Percentiles rank a stretch among this genome's conserved stretches.
Conservation (phyloP, 2,797 vertebrate genomes). For the Eulemur rubriventer region DNA sequence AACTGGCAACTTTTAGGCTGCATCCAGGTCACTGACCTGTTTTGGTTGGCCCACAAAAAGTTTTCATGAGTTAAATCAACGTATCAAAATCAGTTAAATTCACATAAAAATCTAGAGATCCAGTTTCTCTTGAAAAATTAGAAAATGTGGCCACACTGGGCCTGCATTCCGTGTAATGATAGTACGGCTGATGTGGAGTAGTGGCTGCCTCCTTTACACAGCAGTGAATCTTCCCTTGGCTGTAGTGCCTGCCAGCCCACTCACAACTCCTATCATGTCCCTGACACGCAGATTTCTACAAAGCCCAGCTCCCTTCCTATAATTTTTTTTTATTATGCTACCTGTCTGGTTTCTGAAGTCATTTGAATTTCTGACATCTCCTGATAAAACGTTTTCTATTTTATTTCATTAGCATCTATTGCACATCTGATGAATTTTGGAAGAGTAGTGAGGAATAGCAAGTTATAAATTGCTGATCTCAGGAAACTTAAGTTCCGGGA, state of each 20-base stretch:
- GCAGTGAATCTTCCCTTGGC: not conserved
- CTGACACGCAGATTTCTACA: not conserved
- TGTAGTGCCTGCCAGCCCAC: not conserved
- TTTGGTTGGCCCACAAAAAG: not conserved
- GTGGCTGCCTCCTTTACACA: not conserved
- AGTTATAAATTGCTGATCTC: not conserved
- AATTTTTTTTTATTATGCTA: not conserved
- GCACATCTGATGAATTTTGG: not conserved
- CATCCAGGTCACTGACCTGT: not conserved
- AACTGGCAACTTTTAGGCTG: not conserved
- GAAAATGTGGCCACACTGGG: not conserved
- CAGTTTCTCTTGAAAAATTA: not conserved
- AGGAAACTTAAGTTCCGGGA: not conserved
- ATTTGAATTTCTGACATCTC: constrained; percentile 44
- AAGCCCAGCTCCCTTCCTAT: not conserved
- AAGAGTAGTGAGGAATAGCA: not conserved
- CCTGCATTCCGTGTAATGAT: not conserved
- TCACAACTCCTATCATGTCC: not conserved
- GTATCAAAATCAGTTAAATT: constrained; percentile 1
- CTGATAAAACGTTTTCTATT: constrained; percentile 4
- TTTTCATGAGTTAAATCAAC: constrained; percentile 14
- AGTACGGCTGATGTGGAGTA: not conserved
- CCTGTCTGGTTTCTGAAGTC: not conserved
- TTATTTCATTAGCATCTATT: constrained; percentile 21
- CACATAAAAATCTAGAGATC: not conserved